Base-by-base conservation (phyloP, 2,888 invertebrate species). In the Drosophila macrospina region DNA sequence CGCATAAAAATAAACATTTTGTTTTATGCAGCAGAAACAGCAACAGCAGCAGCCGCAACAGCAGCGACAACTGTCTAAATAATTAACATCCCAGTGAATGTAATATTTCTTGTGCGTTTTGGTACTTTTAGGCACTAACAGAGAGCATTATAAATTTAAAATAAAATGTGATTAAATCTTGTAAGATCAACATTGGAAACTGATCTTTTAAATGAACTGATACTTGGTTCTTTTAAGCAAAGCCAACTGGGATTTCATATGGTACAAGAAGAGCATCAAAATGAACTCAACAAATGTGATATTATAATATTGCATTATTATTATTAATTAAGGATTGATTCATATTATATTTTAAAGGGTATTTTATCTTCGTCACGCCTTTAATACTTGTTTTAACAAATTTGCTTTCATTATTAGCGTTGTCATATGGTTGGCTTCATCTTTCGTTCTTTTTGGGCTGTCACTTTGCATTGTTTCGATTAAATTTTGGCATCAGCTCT, bases 1-100 rank as follows among this genome's bases (percentile, higher is more conserved):
- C 13, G 26, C 56, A 66, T 78, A 57, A 78, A 83, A 71, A 85
- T 78, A 78, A 78, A 78, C 60, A 80, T 61, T 68, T 63, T 61
- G 45, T 28, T 72, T 60, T 32, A 59, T 65, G 74, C 56, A 54
- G 42, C 60, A 48, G 60, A n/a, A n/a, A n/a, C 57, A 47, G 41
- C 48, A 52, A 30, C 16, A 39, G 54, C 57, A 71, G 42, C 60
- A 48, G 60, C 57, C 51, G 41, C 48, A 52, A 30, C 16, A 39
- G 54, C 57, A 71, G 44, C 44, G 41, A 48, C 69, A 68, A 64
- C 75, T 84, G 70, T 65, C 79, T 48, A 68, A 74, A 84, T 72
- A 82, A 82, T 69, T 72, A 82, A 60, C 66, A 79, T 75, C 48
- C 24, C 30, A 1, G 28, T 37, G 68, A 65, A 69, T 61, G 39